Evolutionary conservation across 2,113 vertebrate genomes (phyloP).

Genomic region (Hypomesus transpacificus): DNA sequence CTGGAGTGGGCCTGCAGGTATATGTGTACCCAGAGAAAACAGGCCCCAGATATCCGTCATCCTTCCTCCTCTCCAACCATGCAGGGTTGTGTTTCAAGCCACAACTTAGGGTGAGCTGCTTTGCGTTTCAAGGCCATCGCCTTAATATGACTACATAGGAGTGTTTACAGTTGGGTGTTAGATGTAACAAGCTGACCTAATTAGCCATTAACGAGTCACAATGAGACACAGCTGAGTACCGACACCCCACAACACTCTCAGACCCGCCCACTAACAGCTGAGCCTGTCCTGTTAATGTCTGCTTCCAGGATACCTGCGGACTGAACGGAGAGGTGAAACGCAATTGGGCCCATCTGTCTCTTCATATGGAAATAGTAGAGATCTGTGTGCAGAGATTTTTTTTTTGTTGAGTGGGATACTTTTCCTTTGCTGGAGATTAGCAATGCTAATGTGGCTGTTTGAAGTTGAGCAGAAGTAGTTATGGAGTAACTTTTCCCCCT

Average conservation of each 20-base stretch:
- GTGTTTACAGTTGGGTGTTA: constrained; percentile 40
- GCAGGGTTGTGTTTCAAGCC: too few species aligned
- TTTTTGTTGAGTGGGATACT: too few species aligned
- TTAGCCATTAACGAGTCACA: constrained; percentile 59
- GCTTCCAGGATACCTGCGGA: constrained; percentile 30
- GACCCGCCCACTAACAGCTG: constrained; percentile 15
- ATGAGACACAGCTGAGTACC: constrained; percentile 49
- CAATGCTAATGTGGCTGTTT: neutral
- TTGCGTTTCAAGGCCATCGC: constrained; percentile 41
- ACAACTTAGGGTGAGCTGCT: neutral
- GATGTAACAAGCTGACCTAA: constrained; percentile 59
- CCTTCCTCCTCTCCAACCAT: too few species aligned
- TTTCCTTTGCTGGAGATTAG: neutral
- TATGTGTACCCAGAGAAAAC: too few species aligned
- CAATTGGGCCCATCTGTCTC: neutral
- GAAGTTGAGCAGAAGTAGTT: constrained; percentile 1
- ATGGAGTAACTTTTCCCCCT: neutral
- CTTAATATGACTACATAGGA: constrained; percentile 39
- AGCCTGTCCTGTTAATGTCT: constrained; percentile 17
- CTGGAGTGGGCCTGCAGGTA: too few species aligned
- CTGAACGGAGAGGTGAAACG: neutral
- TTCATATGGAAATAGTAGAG: neutral
- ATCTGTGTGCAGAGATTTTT: neutral
- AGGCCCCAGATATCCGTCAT: too few species aligned
- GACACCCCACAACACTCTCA: constrained; percentile 35